Conservation (phyloP, 2,797 vertebrate species). For the Sebastes cheni region DNA sequence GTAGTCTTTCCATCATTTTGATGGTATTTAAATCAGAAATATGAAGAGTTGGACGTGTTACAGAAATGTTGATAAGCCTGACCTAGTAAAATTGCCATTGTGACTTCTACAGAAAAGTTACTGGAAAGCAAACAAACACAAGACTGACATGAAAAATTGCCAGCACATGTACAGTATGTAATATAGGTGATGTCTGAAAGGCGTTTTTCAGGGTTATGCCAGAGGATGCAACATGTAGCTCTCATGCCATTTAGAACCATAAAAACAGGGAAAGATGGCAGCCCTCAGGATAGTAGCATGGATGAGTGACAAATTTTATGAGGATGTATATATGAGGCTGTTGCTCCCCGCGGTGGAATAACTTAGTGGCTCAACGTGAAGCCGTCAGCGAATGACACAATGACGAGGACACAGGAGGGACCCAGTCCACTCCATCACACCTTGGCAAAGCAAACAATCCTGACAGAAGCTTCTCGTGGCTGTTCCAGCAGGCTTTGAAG, state of each 20-base stretch:
- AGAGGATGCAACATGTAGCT: background rate
- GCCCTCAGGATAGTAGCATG: slow-evolving; percentile 16
- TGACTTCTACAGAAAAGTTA: background rate
- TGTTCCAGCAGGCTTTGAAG: slow-evolving; percentile 41
- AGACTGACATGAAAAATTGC: background rate
- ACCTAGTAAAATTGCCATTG: background rate
- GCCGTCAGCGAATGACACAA: slow-evolving; percentile 38
- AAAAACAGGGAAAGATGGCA: slow-evolving; percentile 24
- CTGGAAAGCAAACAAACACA: background rate
- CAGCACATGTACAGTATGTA: background rate
- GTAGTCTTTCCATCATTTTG: background rate
- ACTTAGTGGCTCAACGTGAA: slow-evolving; percentile 46
- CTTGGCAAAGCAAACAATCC: slow-evolving; percentile 36
- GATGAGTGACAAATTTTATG: slow-evolving; percentile 53
- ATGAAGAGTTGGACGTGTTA: background rate
- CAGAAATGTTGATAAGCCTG: background rate
- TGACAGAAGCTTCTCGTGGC: slow-evolving; percentile 41
- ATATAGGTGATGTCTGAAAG: background rate
- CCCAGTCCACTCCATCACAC: slow-evolving; percentile 54
- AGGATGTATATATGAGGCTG: slow-evolving; percentile 43
- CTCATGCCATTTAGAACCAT: slow-evolving; percentile 5
- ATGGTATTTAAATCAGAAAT: background rate
- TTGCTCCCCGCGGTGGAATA: slow-evolving; percentile 38
- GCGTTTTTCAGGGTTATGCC: background rate
- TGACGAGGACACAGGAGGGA: slow-evolving; percentile 36